Base-by-base conservation (phyloP, 2,797 vertebrate genomes). In the Pseudochaenichthys georgianus region DNA sequence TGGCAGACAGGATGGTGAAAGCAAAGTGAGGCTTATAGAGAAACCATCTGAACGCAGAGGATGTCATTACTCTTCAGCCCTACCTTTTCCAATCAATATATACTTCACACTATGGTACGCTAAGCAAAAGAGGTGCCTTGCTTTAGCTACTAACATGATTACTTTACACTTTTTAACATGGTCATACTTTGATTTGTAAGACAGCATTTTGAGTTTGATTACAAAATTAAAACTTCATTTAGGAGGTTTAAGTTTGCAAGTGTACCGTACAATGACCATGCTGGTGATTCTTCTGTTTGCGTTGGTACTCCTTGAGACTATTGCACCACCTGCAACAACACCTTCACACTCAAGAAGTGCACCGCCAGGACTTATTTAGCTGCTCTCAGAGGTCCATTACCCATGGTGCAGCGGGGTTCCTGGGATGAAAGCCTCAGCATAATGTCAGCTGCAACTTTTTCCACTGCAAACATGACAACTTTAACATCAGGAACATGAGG, bases 391-490 rank as follows among this genome's bases (percentile, higher is more conserved):
- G 52, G 72, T 58, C 38, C 43, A 67, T 64, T 7, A 6, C 42
- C 60, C 51, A 65, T 10, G 11, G 12, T 17, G 52, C 61, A 65
- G 28, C 23, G 19, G 58, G 46, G 23, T 48, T 23, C 41, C 58
- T 21, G 45, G 9, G 53, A 70, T 72, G 42, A 77, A 70, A 81
- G 53, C 62, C 41, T 50, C 42, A 34, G 34, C 16, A 9, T 51
- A 63, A 60, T 34, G 71, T 42, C 31, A 66, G 21, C 68, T 76
- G 13, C 31, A 19, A 12, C 23, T 46, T 15, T 15, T 23, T 2
- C 34, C 34, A 34, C 34, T 34, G 34, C 34, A 34, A 8, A 34
- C 34, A 34, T 34, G 34, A 34, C 6, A 34, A 5, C 34, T 34
- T 7, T 34, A 34, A 34, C 34, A 8, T 34, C 2, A 34, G 34